Evolutionary conservation across 2,888 invertebrate genomes (phyloP).

Genomic region (Ceraclea dissimilis): DNA sequence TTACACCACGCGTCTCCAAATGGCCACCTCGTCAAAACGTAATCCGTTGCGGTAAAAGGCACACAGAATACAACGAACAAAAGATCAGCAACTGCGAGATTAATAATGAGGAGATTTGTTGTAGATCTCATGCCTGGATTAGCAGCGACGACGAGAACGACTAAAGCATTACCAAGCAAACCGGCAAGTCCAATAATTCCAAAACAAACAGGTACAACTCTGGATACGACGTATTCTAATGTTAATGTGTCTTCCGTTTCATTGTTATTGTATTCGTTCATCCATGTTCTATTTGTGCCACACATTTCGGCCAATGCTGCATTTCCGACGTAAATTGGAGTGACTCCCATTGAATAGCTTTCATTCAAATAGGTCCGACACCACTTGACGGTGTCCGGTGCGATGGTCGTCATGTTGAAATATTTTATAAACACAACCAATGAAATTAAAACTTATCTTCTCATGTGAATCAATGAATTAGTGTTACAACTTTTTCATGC

Average conservation of each 20-base stretch:
- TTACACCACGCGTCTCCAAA: slow-evolving; percentile 88
- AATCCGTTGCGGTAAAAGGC: slow-evolving; percentile 88
- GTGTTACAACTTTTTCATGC: no score
- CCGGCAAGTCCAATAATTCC: slow-evolving; percentile 81
- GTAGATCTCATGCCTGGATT: slow-evolving; percentile 91
- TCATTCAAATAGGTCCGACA: slow-evolving; percentile 8
- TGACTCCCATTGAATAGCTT: background rate
- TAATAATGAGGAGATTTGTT: slow-evolving; percentile 86
- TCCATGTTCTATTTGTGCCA: slow-evolving; percentile 16
- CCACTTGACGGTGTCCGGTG: slow-evolving; percentile 7
- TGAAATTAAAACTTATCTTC: no score
- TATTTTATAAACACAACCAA: background rate
- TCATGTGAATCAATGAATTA: no score
- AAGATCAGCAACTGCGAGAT: slow-evolving; percentile 82
- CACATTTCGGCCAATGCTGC: slow-evolving; percentile 15
- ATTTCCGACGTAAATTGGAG: background rate
- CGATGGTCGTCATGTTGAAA: slow-evolving; percentile 12
- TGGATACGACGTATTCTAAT: slow-evolving; percentile 57
- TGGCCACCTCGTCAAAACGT: slow-evolving; percentile 81
- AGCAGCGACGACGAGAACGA: slow-evolving; percentile 79
- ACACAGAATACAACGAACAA: slow-evolving; percentile 90
- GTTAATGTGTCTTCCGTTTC: slow-evolving; percentile 48
- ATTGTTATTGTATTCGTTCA: slow-evolving; percentile 25
- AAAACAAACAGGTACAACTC: slow-evolving; percentile 75
- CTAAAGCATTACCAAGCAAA: slow-evolving; percentile 81